Evolutionary conservation across 92 coral and sea anemone genomes (phyloP).

Genomic region (Siderastrea siderea): DNA sequence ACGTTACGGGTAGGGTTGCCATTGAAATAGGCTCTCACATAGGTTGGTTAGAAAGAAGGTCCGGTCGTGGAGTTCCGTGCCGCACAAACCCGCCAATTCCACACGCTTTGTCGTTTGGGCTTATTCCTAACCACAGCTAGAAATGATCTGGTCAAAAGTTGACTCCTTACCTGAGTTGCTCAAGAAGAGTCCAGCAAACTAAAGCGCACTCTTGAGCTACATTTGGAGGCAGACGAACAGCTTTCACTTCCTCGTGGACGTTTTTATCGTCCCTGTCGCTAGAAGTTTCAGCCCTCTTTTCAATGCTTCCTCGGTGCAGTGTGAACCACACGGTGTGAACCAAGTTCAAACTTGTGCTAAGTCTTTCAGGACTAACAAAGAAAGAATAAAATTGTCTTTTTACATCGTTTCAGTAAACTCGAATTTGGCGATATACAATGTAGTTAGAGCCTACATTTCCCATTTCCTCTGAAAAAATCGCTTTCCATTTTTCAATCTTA

Average conservation of each 20-base stretch:
- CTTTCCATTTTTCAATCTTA: too few relatives aligned
- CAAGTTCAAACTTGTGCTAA: conserved; percentile 46
- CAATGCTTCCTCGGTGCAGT: conserved; percentile 8
- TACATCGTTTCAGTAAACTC: neutral
- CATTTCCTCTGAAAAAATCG: too few relatives aligned
- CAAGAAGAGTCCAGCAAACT: conserved; percentile 79
- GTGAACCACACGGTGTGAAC: conserved; percentile 75
- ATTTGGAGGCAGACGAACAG: conserved; percentile 71
- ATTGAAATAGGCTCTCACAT: too few relatives aligned
- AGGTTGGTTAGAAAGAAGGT: too few relatives aligned
- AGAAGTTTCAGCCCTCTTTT: neutral
- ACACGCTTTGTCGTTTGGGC: neutral
- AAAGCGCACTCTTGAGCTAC: conserved; percentile 72
- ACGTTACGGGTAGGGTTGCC: too few relatives aligned
- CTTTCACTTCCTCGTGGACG: conserved; percentile 10
- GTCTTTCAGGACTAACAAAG: conserved; percentile 17
- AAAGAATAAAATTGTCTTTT: neutral
- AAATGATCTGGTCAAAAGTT: neutral
- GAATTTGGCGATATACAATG: neutral
- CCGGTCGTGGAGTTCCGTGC: too few relatives aligned
- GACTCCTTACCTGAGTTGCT: conserved; percentile 54
- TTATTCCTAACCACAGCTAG: neutral
- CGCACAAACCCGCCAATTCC: too few relatives aligned
- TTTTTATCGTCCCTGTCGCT: neutral
- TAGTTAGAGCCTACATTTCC: neutral